Conservation (phyloP, 2,797 vertebrate genomes). For the Micrastur ruficollis region DNA sequence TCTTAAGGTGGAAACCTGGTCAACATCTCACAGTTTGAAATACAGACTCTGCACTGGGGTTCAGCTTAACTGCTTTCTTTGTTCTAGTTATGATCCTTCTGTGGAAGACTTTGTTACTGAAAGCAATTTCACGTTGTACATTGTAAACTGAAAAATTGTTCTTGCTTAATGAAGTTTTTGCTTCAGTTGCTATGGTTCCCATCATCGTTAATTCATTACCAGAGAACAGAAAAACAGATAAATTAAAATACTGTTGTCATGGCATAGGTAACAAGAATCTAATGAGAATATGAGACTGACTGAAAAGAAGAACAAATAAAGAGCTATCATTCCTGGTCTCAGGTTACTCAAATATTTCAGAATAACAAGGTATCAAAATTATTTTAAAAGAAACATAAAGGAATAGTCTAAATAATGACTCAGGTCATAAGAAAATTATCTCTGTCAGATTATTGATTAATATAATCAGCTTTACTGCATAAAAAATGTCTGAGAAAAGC, state of each 20-base stretch:
- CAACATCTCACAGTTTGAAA: not conserved
- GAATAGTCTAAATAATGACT: not conserved
- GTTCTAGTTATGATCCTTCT: not conserved
- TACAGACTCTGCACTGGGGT: not conserved
- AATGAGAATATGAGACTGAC: not conserved
- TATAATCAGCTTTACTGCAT: not conserved
- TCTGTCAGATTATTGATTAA: not conserved
- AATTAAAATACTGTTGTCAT: constrained; percentile 55
- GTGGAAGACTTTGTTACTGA: constrained; percentile 16
- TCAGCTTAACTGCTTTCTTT: not conserved
- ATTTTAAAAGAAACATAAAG: not conserved
- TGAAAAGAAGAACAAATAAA: constrained; percentile 13
- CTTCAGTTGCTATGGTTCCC: constrained; percentile 46
- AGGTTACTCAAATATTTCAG: constrained; percentile 14
- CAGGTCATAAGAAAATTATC: not conserved
- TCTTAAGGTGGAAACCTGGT: not conserved
- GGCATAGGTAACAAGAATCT: not conserved
- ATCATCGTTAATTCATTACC: constrained; percentile 1
- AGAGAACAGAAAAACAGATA: constrained; percentile 30
- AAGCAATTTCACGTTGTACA: constrained; percentile 12
- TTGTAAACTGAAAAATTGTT: constrained; percentile 16
- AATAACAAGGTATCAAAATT: constrained; percentile 12
- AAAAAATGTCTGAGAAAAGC: not conserved
- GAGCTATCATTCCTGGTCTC: not conserved
- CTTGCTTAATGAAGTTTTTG: constrained; percentile 42